Percentiles rank a stretch among this genome's conserved stretches.
phyloP scores from a whole-genome alignment of 2,113 vertebrate species.

The Columba janthina region DNA sequence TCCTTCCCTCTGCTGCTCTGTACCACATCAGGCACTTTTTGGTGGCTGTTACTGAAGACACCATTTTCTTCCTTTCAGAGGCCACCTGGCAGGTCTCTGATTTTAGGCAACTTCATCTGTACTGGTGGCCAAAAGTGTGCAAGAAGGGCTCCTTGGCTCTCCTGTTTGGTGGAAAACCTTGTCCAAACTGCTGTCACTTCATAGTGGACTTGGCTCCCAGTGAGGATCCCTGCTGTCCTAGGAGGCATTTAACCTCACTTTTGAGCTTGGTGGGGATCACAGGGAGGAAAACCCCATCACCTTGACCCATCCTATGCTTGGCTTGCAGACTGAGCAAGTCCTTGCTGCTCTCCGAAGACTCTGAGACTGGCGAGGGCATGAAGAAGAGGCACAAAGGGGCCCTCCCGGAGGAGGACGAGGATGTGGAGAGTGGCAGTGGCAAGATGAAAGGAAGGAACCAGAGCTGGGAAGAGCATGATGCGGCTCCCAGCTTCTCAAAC shows the following conservation, averaged over 20 bases:
- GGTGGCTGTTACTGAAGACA: not conserved
- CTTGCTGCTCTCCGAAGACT: slow-evolving; percentile 88
- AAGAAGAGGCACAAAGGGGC: slow-evolving; percentile 84
- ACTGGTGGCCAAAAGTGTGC: not conserved
- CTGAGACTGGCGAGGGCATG: slow-evolving; percentile 85
- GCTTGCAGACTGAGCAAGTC: slow-evolving; percentile 85
- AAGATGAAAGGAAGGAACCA: slow-evolving; percentile 83
- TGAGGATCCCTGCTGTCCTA: slow-evolving; percentile 9
- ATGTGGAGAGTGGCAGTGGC: slow-evolving; percentile 73
- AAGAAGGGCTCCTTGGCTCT: not conserved
- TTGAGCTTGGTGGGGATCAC: slow-evolving; percentile 7
- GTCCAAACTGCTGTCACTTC: not conserved
- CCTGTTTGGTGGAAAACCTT: slow-evolving; percentile 7
- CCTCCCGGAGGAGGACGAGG: slow-evolving; percentile 84
- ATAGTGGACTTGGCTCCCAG: not conserved
- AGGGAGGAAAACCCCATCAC: not conserved
- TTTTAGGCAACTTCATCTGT: not conserved
- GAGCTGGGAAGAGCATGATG: slow-evolving; percentile 86
- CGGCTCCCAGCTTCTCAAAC: slow-evolving; percentile 78
- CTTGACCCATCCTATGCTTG: slow-evolving; percentile 63
- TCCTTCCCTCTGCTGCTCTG: not conserved
- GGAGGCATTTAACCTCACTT: slow-evolving; percentile 12
- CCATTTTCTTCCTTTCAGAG: not conserved
- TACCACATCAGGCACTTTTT: not conserved
- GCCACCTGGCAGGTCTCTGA: not conserved